phyloP scores from a whole-genome alignment of 2,113 vertebrate genomes.

The Epinephelus fuscoguttatus region DNA sequence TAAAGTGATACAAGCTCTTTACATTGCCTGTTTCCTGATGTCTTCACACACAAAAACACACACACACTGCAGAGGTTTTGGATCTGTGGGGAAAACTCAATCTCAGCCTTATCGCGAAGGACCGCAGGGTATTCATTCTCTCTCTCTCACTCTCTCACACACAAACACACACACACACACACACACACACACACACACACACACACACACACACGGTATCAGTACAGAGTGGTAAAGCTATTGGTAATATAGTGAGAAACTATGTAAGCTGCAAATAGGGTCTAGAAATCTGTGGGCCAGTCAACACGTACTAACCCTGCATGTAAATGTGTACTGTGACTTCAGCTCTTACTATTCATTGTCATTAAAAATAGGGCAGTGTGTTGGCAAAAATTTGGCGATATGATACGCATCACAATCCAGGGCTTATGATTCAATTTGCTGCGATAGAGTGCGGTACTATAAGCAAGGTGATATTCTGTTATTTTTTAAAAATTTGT shows the following conservation, averaged over 20 bases:
- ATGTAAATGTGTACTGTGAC: not conserved
- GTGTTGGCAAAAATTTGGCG: too few species aligned
- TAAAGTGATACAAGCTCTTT: conserved; percentile 74
- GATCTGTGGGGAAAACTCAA: conserved; percentile 75
- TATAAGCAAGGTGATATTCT: too few species aligned
- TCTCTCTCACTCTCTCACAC: too few species aligned
- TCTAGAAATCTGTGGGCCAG: conserved; percentile 10
- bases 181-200: conserved; percentile 24
- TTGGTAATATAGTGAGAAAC: conserved; percentile 48
- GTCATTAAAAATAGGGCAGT: not conserved
- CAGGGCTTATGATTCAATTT: too few species aligned
- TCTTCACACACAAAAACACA: conserved; percentile 68
- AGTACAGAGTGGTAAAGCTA: conserved; percentile 42
- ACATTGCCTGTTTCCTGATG: conserved; percentile 69
- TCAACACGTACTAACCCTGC: not conserved
- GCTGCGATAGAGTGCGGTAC: too few species aligned
- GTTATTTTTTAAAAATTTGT: too few species aligned
- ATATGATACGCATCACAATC: too few species aligned
- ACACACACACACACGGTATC: conserved; percentile 26
- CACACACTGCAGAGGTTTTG: conserved; percentile 48
- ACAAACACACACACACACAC: too few species aligned
- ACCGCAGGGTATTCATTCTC: conserved; percentile 65
- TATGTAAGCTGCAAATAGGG: conserved; percentile 47
- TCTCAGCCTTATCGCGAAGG: conserved; percentile 76
- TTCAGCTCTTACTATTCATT: not conserved